phyloP scores from a whole-genome alignment of 2,888 invertebrate species.

The Nesidiocoris tenuis region DNA sequence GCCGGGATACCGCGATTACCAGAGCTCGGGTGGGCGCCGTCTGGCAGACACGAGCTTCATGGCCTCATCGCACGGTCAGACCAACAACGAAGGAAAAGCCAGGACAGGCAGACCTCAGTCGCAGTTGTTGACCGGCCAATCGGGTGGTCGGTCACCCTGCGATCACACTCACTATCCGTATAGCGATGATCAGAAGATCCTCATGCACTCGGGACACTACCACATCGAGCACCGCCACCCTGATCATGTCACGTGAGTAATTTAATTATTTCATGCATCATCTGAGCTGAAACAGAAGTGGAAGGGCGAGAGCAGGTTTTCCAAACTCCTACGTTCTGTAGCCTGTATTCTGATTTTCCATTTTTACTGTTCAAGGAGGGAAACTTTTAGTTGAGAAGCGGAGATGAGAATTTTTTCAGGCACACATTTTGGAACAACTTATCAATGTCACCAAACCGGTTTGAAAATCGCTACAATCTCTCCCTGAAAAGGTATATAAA shows the following conservation, averaged over 20 bases:
- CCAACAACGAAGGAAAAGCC: conserved; percentile 13
- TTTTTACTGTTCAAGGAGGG: too few species aligned
- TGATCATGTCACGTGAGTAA: conserved; percentile 43
- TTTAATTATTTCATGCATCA: too few species aligned
- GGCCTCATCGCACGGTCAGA: neutral
- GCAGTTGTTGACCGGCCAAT: neutral
- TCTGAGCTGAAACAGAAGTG: too few species aligned
- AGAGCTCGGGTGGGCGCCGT: conserved; percentile 40
- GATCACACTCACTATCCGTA: conserved; percentile 43
- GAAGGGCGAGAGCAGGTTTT: too few species aligned
- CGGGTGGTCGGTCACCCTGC: neutral
- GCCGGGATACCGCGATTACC: conserved; percentile 41
- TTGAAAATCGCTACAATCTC: too few species aligned
- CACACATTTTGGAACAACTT: too few species aligned
- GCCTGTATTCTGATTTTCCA: too few species aligned
- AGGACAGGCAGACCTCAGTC: conserved; percentile 3
- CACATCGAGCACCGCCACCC: conserved; percentile 28
- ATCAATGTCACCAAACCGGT: too few species aligned
- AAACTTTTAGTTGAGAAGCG: too few species aligned
- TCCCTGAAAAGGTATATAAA: too few species aligned
- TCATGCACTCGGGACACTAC: conserved; percentile 44
- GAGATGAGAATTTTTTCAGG: too few species aligned
- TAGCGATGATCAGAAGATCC: conserved; percentile 48
- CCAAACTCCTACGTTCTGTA: too few species aligned
- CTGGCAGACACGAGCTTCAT: conserved; percentile 43